phyloP scores from a whole-genome alignment of 2,113 vertebrate genomes.

The Alethe castanea region DNA sequence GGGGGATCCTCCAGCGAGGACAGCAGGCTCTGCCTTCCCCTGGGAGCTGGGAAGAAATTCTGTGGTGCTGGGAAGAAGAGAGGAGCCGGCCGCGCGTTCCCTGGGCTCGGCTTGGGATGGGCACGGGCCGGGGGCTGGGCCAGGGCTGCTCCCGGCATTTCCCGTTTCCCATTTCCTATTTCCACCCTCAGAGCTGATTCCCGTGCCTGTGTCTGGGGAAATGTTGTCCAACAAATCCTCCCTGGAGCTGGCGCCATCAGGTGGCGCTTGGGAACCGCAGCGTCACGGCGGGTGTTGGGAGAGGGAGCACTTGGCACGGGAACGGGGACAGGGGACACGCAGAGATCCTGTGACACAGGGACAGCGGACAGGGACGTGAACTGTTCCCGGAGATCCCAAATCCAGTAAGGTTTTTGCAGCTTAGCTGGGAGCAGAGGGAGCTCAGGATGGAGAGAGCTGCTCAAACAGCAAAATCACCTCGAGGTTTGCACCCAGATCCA shows the following conservation, averaged over 20 bases:
- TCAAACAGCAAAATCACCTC: not conserved
- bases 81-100: accelerated
- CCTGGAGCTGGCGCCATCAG: not conserved
- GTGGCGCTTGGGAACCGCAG: constrained; percentile 38
- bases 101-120: not conserved
- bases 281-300: not conserved
- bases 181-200: not conserved
- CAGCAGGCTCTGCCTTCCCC: not conserved
- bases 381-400: not conserved
- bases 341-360: not conserved
- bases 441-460: not conserved
- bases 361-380: not conserved
- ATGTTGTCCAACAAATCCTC: not conserved
- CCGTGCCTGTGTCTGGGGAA: not conserved
- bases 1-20: not conserved
- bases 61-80: not conserved
- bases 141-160: not conserved
- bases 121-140: not conserved
- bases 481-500: not conserved
- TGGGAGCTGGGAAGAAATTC: not conserved
- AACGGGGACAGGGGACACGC: not conserved
- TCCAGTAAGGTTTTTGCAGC: not conserved
- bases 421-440: not conserved
- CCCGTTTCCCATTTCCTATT: not conserved
- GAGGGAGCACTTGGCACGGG: not conserved